Evolutionary conservation across 2,113 vertebrate genomes (phyloP), one percentile per base, ranked within the genome.

Genomic region (Rhabdomys dilectus): DNA sequence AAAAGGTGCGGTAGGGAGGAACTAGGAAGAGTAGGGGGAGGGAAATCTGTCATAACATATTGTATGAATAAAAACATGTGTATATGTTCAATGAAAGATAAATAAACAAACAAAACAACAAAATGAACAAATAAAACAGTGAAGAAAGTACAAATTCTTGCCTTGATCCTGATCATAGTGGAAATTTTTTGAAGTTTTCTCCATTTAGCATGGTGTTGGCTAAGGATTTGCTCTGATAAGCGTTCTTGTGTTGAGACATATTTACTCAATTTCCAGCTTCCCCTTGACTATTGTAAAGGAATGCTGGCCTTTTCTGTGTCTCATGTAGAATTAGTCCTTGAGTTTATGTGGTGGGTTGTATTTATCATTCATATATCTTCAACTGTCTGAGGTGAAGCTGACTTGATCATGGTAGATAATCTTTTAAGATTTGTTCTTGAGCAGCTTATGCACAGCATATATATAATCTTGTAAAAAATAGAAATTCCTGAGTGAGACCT

Each of bases 401-500:
- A 77, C 15, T 77, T 51, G 45, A 77, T 31, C 26, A 17, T 77
- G 45, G 45, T 31, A 45, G 45, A 77, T 77, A 7, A 17, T 48
- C 26, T 77, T 77, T 31, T 77, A 31, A 77, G 45, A 51, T 77
- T 48, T 77, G 15, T 48, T 51, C 13, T 48, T 48, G 97, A 97
- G 36, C 36, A 48, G 96, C 96, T 96, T 98, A 93, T 96, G 95
- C 89, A 97, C 96, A 97, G 6, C 42, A 92, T n/a, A n/a, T n/a
- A 96, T 16, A 76, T 96, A 96, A 92, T 94, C 94, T 97, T 64
- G 96, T 91, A 96, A 98, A 98, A 97, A 96, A 34, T 21, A 93
- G 96, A 91, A 97, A 85, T 70, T 96, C 24, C 85, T 91, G 84
- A 72, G 36, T 26, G 94, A 90, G 53, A 94, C 7, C 45, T 87